Base-by-base conservation (phyloP, 2,113 vertebrate species). In the Hippolais icterina region DNA sequence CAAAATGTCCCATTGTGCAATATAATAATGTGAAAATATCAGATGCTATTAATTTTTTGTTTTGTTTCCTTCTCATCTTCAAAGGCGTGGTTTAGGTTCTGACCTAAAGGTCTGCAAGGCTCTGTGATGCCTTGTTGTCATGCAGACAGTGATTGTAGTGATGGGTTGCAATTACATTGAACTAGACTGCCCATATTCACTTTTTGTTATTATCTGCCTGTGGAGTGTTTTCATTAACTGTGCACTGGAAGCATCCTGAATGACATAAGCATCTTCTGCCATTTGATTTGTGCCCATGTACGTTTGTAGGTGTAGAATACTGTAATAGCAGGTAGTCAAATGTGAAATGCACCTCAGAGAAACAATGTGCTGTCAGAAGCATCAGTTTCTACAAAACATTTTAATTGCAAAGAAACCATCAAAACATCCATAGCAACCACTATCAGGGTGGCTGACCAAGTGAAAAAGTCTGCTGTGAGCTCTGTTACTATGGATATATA, bases 401-500 rank as follows among this genome's bases (percentile, higher is more conserved):
- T 96, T 97, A 97, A 96, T 96, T 97, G 57, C 61, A 77, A 93
- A 87, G 89, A 95, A 68, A 72, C n/a, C 56, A 89, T 74, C 41
- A 79, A 94, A 89, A 92, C 75, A 92, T 60, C 91, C 93, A 93
- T 95, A 88, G 95, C 92, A 97, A 97, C 93, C 44, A 77, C 35
- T 20, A 8, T 92, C 64, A 71, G 79, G 72, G 64, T 79, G 25
- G 23, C 75, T 96, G 95, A 95, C 94, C 92, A 93, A 97, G 89
- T 85, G 75, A 83, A 91, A 79, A 95, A 87, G 28, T 59, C 65
- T 91, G 31, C 80, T 90, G 60, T 95, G 93, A 96, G 86, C 80
- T 94, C 95, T 92, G 95, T 97, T 98, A 96, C 91, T 97, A 93
- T 92, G 91, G 82, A 56, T 97, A 93, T 96, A 63, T 85, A 56